Evolutionary conservation across 2,888 invertebrate species (phyloP).

Genomic region (Actias luna): DNA sequence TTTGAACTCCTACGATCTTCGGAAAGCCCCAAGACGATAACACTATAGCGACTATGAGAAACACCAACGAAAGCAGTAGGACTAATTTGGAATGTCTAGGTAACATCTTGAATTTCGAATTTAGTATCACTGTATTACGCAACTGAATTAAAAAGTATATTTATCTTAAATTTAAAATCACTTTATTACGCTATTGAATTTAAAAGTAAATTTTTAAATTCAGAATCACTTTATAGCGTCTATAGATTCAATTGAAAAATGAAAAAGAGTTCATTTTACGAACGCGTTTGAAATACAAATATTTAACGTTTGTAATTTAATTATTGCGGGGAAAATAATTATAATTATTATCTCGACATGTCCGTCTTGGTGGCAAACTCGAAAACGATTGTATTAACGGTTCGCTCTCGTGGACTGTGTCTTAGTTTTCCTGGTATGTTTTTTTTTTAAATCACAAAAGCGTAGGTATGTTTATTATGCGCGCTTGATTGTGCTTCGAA

Average conservation of each 20-base stretch:
- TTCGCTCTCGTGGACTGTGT: slow-evolving; percentile 30
- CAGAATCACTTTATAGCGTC: too few relatives aligned
- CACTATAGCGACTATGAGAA: slow-evolving; percentile 62
- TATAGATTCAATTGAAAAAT: too few relatives aligned
- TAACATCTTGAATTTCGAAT: slow-evolving; percentile 49
- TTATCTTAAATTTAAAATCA: too few relatives aligned
- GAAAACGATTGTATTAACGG: slow-evolving; percentile 33
- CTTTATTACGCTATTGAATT: too few relatives aligned
- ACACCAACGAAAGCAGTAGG: slow-evolving; percentile 55
- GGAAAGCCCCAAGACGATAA: slow-evolving; percentile 77
- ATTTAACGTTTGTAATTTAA: background rate
- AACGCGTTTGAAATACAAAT: too few relatives aligned
- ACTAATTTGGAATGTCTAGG: slow-evolving; percentile 58
- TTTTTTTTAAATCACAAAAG: slow-evolving; percentile 5
- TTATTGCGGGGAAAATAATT: background rate
- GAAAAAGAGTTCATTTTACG: too few relatives aligned
- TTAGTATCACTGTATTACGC: background rate
- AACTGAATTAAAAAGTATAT: background rate
- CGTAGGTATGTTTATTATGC: background rate
- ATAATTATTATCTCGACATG: slow-evolving; percentile 23
- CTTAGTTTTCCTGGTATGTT: slow-evolving; percentile 15
- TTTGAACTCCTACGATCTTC: slow-evolving; percentile 65
- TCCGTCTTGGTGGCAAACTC: slow-evolving; percentile 34
- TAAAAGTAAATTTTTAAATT: background rate
- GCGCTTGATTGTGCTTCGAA: slow-evolving; percentile 4